These are phyloP conservation scores for Xerus inauris DNA, from an alignment of 2,113 vertebrate genomes.

Conservation along the genomic window DNA sequence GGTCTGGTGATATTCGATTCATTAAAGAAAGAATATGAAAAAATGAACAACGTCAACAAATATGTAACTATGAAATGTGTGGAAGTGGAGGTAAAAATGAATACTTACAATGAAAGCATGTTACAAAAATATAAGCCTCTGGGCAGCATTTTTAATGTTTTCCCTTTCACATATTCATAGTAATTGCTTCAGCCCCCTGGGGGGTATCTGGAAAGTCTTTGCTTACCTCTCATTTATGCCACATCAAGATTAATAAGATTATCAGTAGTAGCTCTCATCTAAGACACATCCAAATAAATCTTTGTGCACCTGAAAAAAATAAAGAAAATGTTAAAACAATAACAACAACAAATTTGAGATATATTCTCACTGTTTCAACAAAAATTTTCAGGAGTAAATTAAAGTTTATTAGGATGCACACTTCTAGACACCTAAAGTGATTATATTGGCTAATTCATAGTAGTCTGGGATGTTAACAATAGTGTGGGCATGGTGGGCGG, in stretches of 20 bases:
- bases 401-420: neutral
- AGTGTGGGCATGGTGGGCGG: neutral
- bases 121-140: neutral
- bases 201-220: neutral
- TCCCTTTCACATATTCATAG: neutral
- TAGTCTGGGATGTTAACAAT: neutral
- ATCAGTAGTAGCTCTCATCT: neutral
- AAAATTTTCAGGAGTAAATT: neutral
- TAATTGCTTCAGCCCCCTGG: neutral
- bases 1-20: conserved; percentile 42
- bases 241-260: neutral
- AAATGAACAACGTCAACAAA: conserved; percentile 3
- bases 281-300: neutral
- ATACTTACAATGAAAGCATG: neutral
- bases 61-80: neutral
- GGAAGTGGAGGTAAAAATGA: neutral
- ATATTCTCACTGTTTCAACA: neutral
- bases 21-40: conserved; percentile 19
- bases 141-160: neutral
- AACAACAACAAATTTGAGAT: neutral
- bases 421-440: neutral
- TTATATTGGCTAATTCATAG: neutral
- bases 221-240: neutral
- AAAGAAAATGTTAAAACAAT: neutral
- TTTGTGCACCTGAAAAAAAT: neutral